Evolutionary conservation across 2,888 invertebrate genomes (phyloP).

Genomic region (Ichneumon xanthorius): DNA sequence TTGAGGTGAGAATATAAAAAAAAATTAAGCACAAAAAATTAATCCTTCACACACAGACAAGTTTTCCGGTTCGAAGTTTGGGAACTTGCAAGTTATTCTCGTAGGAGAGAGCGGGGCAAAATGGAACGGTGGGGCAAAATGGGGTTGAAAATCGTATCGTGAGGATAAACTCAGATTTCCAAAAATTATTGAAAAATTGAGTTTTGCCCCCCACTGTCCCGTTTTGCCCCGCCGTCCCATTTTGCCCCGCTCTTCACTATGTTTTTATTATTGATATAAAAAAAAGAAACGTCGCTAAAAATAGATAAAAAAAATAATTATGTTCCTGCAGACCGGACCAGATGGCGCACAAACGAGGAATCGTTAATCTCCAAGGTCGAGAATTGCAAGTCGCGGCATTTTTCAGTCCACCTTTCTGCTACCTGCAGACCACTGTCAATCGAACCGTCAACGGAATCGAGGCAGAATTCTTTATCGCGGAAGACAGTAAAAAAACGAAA

Average conservation of each 20-base stretch:
- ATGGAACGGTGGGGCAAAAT: no score
- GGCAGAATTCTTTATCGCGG: constrained; percentile 72
- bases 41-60: neutral
- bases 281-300: neutral
- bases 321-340: constrained; percentile 68
- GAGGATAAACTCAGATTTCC: no score
- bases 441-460: constrained; percentile 74
- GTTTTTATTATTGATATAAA: neutral
- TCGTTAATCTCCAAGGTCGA: constrained; percentile 74
- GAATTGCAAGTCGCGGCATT: constrained; percentile 74
- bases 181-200: no score
- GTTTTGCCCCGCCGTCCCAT: no score
- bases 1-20: constrained; percentile 68
- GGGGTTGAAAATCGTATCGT: no score
- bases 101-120: no score
- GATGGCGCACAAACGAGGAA: constrained; percentile 64
- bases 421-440: constrained; percentile 72
- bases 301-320: constrained; percentile 3
- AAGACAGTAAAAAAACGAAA: constrained; percentile 70
- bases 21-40: neutral
- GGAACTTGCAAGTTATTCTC: neutral
- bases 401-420: constrained; percentile 77
- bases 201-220: no score
- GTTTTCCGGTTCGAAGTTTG: neutral
- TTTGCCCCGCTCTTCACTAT: neutral